Percentiles rank a stretch among this genome's conserved stretches.
Evolutionary conservation across 2,113 vertebrate species (phyloP).

Genomic region (Mustela lutreola): DNA sequence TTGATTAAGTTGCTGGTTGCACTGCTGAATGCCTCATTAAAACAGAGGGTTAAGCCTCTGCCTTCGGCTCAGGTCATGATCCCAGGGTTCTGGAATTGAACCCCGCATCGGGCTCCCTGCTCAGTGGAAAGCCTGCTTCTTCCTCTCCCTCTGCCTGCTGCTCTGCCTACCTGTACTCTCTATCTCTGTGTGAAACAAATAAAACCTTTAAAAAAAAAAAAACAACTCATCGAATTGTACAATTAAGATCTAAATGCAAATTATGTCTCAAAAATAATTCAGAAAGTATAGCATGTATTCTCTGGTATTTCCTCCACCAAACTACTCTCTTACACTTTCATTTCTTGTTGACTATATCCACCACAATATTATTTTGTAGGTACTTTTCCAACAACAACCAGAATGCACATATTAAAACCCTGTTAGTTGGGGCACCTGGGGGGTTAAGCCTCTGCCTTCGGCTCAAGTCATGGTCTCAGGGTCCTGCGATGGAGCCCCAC

Average conservation of each 20-base stretch:
- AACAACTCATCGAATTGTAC: not conserved
- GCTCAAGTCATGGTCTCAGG: no score
- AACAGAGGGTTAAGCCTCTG: no score
- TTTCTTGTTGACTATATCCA: not conserved
- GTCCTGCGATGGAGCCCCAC: no score
- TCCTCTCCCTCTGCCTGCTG: no score
- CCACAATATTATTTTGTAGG: not conserved
- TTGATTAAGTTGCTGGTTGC: not conserved
- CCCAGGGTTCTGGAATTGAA: no score
- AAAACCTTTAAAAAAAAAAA: no score
- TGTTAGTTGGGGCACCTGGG: not conserved
- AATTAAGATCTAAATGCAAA: slow-evolving; percentile 33
- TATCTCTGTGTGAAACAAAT: no score
- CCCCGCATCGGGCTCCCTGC: no score
- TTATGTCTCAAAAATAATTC: slow-evolving; percentile 7
- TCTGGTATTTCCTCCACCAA: not conserved
- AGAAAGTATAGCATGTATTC: not conserved
- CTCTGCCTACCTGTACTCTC: no score
- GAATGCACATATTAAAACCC: not conserved
- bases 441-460: no score
- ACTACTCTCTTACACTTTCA: not conserved
- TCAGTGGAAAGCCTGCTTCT: no score
- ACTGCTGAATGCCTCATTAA: not conserved
- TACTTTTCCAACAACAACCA: not conserved
- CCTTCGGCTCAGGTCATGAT: no score